These are phyloP conservation scores for Ostrea denselamellosa DNA, from an alignment of 1,140 invertebrate species.

Conservation along the genomic window DNA sequence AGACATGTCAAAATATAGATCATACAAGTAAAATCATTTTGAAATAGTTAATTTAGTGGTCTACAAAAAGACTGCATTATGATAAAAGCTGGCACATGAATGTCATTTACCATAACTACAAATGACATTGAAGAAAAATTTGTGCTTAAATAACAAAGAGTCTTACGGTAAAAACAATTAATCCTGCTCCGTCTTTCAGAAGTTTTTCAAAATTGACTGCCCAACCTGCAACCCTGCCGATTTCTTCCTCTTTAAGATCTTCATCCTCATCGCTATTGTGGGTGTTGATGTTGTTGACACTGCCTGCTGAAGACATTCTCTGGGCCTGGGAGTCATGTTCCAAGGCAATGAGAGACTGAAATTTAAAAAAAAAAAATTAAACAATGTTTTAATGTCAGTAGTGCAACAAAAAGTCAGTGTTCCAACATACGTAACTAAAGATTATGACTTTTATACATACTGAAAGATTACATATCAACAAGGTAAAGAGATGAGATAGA, in stretches of 20 bases:
- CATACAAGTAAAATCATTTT: neutral
- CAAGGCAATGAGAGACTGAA: conserved; percentile 70
- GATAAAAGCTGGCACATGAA: no score
- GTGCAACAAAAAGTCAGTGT: no score
- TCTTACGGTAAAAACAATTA: conserved; percentile 93
- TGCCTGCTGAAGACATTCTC: conserved; percentile 67
- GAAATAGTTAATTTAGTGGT: neutral
- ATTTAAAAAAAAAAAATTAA: conserved; percentile 48
- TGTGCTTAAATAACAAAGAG: neutral
- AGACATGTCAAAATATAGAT: conserved; percentile 17
- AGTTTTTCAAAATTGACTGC: conserved; percentile 93
- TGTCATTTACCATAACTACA: no score
- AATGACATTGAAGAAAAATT: no score
- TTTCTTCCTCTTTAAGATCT: conserved; percentile 59
- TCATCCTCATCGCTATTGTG: conserved; percentile 55
- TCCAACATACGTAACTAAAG: no score
- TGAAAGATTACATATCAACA: no score
- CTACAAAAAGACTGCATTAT: no score
- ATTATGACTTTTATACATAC: no score
- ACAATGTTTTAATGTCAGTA: no score
- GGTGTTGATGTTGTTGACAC: conserved; percentile 71
- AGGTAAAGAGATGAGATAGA: no score
- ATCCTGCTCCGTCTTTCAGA: conserved; percentile 89
- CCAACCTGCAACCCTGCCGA: conserved; percentile 83
- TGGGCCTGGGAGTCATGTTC: conserved; percentile 60